Conservation (phyloP, 2,797 vertebrate genomes). For the Myripristis murdjan region DNA sequence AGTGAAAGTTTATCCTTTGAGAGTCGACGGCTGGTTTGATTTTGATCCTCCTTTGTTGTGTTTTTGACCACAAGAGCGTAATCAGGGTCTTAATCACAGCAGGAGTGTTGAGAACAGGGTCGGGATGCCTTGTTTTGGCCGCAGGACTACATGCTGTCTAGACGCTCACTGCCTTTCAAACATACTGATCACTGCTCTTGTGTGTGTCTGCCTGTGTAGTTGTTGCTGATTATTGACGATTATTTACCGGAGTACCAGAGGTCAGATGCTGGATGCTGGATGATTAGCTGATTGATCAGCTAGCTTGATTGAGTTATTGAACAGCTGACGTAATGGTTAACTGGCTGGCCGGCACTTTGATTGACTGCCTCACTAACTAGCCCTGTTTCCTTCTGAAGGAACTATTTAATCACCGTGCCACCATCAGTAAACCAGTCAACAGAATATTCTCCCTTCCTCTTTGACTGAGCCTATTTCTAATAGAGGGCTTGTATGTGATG, state of each 20-base stretch:
- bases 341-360: background rate
- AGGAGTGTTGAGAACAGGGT: constrained; percentile 17
- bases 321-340: background rate
- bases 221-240: constrained; percentile 39
- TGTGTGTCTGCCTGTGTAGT: constrained; percentile 7
- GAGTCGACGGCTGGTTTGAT: constrained; percentile 3
- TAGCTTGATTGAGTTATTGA: constrained; percentile 19
- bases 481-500: constrained; percentile 31
- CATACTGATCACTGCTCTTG: background rate
- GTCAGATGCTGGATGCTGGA: background rate
- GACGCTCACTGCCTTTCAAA: constrained; percentile 17
- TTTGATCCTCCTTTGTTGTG: constrained; percentile 14
- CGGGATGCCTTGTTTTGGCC: constrained; percentile 8
- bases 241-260: constrained; percentile 19
- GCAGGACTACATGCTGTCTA: constrained; percentile 15
- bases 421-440: constrained; percentile 12
- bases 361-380: background rate
- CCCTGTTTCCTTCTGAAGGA: background rate
- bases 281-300: constrained; percentile 8
- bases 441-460: background rate
- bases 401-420: too few species aligned
- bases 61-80: constrained; percentile 14
- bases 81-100: constrained; percentile 35
- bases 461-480: background rate
- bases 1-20: background rate